Evolutionary conservation across 2,797 vertebrate species (phyloP), one percentile per base, ranked within the genome.

Genomic region (Callimico goeldii): DNA sequence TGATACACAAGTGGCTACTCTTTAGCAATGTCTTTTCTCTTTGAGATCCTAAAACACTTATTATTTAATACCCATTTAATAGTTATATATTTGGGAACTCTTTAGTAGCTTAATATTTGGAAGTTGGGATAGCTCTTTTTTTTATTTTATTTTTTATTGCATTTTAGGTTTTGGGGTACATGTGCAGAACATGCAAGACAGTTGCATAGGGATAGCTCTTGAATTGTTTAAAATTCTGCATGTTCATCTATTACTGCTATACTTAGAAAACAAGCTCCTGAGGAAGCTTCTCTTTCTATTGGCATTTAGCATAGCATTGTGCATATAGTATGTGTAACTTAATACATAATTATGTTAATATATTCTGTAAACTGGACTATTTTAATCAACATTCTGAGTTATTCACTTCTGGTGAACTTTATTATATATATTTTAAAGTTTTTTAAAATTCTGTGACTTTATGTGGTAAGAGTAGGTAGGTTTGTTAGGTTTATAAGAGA

Each of bases 101-200:
- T 91, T 73, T 95, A 90, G 24, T 88, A 30, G 73, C 86, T 96
- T 93, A 95, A 46, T 48, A 86, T 96, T 94, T 95, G 75, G 80
- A 91, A 97, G 84, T 81, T 95, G 26, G 13, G 70, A 67, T 81
- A 72, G 61, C 24, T 82, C 24, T 79, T 88, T n/a, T n/a, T n/a
- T n/a, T n/a, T n/a, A n/a, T n/a, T n/a, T n/a, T n/a, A n/a, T n/a
- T n/a, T n/a, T n/a, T n/a, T n/a, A n/a, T n/a, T n/a, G n/a, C n/a
- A n/a, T n/a, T n/a, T n/a, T n/a, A n/a, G n/a, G n/a, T n/a, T n/a
- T n/a, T n/a, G n/a, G n/a, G n/a, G n/a, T n/a, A n/a, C n/a, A n/a
- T n/a, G n/a, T n/a, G n/a, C n/a, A n/a, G n/a, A n/a, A n/a, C n/a
- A n/a, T n/a, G n/a, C n/a, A n/a, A n/a, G n/a, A n/a, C n/a, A n/a